A percentile compares a stretch with the other conserved stretches of the same genome.
Evolutionary conservation across 2,113 vertebrate species (phyloP).

Genomic region (Nothocercus nigrocapillus): DNA sequence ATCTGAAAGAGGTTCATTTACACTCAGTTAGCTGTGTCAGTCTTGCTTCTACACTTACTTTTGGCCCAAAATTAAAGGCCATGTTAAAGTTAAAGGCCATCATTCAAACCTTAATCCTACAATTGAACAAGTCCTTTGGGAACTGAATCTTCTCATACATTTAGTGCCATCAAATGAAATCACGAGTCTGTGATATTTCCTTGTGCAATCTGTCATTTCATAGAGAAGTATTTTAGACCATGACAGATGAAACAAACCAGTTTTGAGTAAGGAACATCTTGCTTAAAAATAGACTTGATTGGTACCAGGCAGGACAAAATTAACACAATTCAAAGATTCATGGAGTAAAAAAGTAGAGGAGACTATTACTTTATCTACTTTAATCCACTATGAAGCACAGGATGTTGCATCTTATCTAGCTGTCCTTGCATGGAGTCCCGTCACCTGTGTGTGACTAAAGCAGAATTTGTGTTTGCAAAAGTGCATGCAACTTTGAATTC

Average conservation of each 20-base stretch:
- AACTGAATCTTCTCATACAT: not conserved
- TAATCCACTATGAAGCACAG: not conserved
- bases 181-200: not conserved
- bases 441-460: not conserved
- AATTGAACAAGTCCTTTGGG: not conserved
- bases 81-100: not conserved
- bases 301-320: not conserved
- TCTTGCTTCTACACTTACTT: not conserved
- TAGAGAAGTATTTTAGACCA: not conserved
- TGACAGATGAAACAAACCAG: not conserved
- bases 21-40: not conserved
- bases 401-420: not conserved
- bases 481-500: not conserved
- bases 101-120: not conserved
- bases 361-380: not conserved
- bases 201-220: not conserved
- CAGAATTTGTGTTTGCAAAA: not conserved
- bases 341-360: not conserved
- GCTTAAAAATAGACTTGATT: not conserved
- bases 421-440: not conserved
- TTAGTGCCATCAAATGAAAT: not conserved
- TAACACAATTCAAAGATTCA: not conserved
- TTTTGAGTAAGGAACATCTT: not conserved
- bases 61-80: constrained; percentile 9
- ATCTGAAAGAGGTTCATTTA: not conserved